Evolutionary conservation across 2,888 invertebrate genomes (phyloP).

Genomic region (Antheraea assamensis): DNA sequence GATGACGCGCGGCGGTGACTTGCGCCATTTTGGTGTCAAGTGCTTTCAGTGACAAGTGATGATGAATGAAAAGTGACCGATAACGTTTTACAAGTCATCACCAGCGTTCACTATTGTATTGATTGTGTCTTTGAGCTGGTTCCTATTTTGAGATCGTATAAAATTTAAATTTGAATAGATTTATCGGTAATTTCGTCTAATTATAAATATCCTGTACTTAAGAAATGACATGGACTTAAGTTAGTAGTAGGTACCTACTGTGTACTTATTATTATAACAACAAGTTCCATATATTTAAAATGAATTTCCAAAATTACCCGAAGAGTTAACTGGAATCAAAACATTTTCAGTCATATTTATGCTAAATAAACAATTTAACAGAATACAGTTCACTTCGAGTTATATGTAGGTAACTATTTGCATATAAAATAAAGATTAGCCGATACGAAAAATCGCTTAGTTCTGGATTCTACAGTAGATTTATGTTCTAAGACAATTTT

Average conservation of each 20-base stretch:
- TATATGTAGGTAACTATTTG: too few relatives aligned
- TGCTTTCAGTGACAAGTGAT: conserved; percentile 9
- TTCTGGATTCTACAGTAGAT: too few relatives aligned
- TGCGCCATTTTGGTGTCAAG: conserved; percentile 14
- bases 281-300: not conserved
- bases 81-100: not conserved
- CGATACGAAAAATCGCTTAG: too few relatives aligned
- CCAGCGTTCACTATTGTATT: not conserved
- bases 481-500: not conserved
- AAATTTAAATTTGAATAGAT: not conserved
- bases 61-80: conserved; percentile 9
- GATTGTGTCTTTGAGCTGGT: not conserved
- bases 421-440: too few relatives aligned
- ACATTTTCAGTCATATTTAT: too few relatives aligned
- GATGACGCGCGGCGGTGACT: conserved; percentile 1
- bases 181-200: not conserved
- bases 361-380: too few relatives aligned
- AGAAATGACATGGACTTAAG: not conserved
- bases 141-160: not conserved
- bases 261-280: not conserved
- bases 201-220: not conserved
- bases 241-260: not conserved
- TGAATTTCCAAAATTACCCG: too few relatives aligned
- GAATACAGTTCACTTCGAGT: too few relatives aligned
- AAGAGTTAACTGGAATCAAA: too few relatives aligned